phyloP scores from a whole-genome alignment of 1,140 invertebrate species.

The Dolichoris vasculosae region DNA sequence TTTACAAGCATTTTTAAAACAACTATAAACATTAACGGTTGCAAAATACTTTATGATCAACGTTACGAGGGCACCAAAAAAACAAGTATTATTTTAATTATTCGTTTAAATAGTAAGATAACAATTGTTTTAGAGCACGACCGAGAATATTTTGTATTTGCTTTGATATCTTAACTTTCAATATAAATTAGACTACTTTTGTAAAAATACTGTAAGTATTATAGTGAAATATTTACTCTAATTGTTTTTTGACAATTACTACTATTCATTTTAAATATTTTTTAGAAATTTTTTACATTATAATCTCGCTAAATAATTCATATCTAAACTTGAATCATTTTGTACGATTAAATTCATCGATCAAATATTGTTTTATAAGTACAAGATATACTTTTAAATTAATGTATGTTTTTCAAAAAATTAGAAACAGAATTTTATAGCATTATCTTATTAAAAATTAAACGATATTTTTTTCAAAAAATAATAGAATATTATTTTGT shows the following conservation, averaged over 20 bases:
- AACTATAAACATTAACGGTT: not conserved
- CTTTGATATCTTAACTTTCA: not conserved
- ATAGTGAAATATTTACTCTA: not conserved
- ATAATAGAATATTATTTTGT: too few relatives aligned
- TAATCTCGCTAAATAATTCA: not conserved
- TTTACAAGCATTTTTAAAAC: not conserved
- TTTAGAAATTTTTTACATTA: not conserved
- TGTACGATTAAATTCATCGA: too few relatives aligned
- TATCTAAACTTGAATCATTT: too few relatives aligned
- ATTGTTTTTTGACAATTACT: not conserved
- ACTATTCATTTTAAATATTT: not conserved
- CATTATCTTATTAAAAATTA: too few relatives aligned
- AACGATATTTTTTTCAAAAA: too few relatives aligned
- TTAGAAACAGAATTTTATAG: too few relatives aligned
- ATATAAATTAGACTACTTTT: not conserved
- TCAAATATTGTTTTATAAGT: too few relatives aligned
- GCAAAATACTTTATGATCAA: not conserved
- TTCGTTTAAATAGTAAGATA: not conserved
- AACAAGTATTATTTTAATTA: conserved; percentile 1
- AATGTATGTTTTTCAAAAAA: too few relatives aligned
- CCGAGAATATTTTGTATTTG: not conserved
- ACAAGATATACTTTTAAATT: too few relatives aligned
- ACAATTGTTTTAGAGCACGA: not conserved
- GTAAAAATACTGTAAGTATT: not conserved
- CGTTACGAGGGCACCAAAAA: not conserved